Evolutionary conservation across 2,113 vertebrate species (phyloP).

Genomic region (Glaucomys volans): DNA sequence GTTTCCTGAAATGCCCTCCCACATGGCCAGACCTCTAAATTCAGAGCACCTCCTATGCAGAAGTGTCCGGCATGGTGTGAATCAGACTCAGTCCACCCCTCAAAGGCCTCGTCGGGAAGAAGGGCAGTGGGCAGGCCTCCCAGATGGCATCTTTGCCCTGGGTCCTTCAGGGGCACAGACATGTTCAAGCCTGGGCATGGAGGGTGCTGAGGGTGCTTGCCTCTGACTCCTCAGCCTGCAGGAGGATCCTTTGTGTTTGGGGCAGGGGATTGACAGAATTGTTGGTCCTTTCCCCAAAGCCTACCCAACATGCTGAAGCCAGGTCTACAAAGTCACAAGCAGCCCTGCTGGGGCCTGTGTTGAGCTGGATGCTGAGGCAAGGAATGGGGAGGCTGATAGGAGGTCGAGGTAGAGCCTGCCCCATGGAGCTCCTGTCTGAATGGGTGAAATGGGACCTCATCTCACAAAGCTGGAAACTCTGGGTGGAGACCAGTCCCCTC

Average conservation of each 20-base stretch:
- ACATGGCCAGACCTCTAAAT: background rate
- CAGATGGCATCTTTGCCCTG: background rate
- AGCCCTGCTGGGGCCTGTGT: background rate
- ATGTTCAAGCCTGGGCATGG: background rate
- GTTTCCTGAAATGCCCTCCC: background rate
- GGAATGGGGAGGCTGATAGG: background rate
- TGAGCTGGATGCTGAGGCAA: background rate
- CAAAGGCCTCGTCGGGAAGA: background rate
- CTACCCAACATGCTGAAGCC: background rate
- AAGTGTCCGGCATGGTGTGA: background rate
- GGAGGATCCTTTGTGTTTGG: background rate
- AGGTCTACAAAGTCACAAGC: background rate
- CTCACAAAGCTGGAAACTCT: background rate
- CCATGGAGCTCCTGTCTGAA: background rate
- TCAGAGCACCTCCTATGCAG: background rate
- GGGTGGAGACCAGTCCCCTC: background rate
- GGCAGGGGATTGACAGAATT: accelerated
- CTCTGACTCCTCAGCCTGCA: background rate
- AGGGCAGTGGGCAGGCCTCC: too few relatives aligned
- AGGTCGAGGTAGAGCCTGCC: background rate
- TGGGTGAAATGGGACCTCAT: background rate
- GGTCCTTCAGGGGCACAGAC: background rate
- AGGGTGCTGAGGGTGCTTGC: too few relatives aligned
- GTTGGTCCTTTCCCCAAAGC: background rate
- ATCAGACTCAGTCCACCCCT: background rate